Evolutionary conservation across 2,888 invertebrate species (phyloP).

Genomic region (Nephrotoma guestfalica): DNA sequence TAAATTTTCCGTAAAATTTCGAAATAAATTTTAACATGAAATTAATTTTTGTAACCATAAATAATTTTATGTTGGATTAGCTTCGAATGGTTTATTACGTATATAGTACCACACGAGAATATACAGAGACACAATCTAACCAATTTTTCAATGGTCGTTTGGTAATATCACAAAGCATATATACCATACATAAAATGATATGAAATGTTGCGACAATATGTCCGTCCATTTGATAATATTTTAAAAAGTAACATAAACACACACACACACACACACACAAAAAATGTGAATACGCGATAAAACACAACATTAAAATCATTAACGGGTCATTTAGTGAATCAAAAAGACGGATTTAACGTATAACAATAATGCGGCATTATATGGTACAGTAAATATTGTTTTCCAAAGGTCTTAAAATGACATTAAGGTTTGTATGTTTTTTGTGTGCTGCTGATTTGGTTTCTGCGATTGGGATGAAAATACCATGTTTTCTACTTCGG

Average conservation of each 20-base stretch:
- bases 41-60: not conserved
- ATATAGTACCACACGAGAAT: not conserved
- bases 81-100: not conserved
- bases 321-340: not conserved
- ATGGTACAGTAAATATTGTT: not conserved
- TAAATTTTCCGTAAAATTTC: not conserved
- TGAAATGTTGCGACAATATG: not conserved
- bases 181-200: not conserved
- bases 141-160: not conserved
- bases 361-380: not conserved
- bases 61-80: not conserved
- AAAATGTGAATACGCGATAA: not conserved
- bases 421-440: not conserved
- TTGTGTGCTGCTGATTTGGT: not conserved
- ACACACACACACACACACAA: not conserved
- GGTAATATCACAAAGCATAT: not conserved
- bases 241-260: not conserved
- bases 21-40: not conserved
- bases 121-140: not conserved
- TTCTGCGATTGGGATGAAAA: not conserved
- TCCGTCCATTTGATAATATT: not conserved
- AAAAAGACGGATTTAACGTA: not conserved
- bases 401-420: not conserved
- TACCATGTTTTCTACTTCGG: not conserved
- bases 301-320: not conserved